A percentile compares a stretch with the other conserved stretches of the same genome.
phyloP scores from a whole-genome alignment of 2,797 vertebrate genomes.

The Centropyge bicolor region DNA sequence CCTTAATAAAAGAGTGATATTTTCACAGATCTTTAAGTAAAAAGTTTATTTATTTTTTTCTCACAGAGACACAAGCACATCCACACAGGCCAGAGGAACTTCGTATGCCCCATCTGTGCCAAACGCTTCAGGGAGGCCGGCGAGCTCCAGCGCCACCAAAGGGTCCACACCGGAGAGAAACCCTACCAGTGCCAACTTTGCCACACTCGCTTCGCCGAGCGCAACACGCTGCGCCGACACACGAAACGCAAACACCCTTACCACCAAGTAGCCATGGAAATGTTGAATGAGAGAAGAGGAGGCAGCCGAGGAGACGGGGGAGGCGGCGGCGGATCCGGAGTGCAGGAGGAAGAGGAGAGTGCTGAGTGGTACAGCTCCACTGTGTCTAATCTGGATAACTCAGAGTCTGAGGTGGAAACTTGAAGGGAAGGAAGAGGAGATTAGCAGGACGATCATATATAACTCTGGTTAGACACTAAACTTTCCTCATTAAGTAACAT shows the following conservation, averaged over 20 bases:
- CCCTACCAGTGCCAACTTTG: constrained; percentile 93
- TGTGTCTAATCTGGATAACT: constrained; percentile 83
- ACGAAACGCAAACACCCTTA: constrained; percentile 92
- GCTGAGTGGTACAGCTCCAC: constrained; percentile 88
- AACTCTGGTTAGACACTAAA: constrained; percentile 32
- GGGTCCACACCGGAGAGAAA: constrained; percentile 93
- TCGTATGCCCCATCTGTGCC: constrained; percentile 89
- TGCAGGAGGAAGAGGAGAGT: constrained; percentile 84
- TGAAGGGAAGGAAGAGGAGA: constrained; percentile 32
- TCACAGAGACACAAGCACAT: constrained; percentile 92
- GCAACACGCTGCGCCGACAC: constrained; percentile 92
- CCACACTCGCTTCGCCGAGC: constrained; percentile 92
- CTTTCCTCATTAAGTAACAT: constrained; percentile 39
- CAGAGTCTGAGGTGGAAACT: constrained; percentile 79
- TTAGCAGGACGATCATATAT: constrained; percentile 1
- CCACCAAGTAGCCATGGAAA: constrained; percentile 85
- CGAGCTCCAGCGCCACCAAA: constrained; percentile 92
- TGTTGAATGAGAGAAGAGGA: constrained; percentile 77
- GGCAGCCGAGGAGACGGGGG: constrained; percentile 60
- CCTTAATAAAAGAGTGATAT: background rate
- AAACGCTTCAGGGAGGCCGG: constrained; percentile 93
- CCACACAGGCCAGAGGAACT: constrained; percentile 92
- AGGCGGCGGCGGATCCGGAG: constrained; percentile 38
- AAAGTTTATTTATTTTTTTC: background rate
- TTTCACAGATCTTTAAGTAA: background rate